Evolutionary conservation across 2,888 invertebrate species (phyloP), one percentile per base, ranked within the genome.

Genomic region (Oscheius sp.): DNA sequence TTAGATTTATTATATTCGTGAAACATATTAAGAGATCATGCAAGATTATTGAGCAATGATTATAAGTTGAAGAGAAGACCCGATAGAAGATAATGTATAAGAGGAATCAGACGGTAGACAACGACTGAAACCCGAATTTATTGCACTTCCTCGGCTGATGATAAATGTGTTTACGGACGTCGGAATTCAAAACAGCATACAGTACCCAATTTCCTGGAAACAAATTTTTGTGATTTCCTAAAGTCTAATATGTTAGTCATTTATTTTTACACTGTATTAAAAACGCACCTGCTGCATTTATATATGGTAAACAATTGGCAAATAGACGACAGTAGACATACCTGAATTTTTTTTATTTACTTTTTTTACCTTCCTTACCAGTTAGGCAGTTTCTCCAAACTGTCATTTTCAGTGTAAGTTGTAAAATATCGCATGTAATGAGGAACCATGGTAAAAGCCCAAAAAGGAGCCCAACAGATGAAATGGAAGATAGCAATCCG

Each of bases 381-480:
- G 28, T 44, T 41, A 2, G 59, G 59, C 14, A 30, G 41, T 28
- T 30, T 41, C 12, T 59, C 59, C 28, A 28, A 28, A 8, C 12
- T 44, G 28, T 59, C 59, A 1, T 24, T 6, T 0, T 59, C 59
- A 8, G 17, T 5, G 6, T 54, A 20, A 12, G n/a, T 4, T 17
- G 12, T 20, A 17, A 54, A 65, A 20, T 30, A 22, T 17, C 36
- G 38, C 20, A 77, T 68, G 33, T 66, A 74, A 26, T 68, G 66
- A 1, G 80, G 79, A 5, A 68, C 28, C 63, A 78, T 73, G 2
- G 78, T 78, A 63, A 79, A 79, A 14, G 70, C 59, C 79, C 79
- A 80, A 65, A 77, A 82, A 33, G 82, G 82, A 6, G 80, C 82
- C 82, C 81, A 82, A 49, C 82, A 82, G 9, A 76, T 67, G 57